Evolutionary conservation across 1,140 invertebrate genomes (phyloP).

Genomic region (Papilio dardanus): DNA sequence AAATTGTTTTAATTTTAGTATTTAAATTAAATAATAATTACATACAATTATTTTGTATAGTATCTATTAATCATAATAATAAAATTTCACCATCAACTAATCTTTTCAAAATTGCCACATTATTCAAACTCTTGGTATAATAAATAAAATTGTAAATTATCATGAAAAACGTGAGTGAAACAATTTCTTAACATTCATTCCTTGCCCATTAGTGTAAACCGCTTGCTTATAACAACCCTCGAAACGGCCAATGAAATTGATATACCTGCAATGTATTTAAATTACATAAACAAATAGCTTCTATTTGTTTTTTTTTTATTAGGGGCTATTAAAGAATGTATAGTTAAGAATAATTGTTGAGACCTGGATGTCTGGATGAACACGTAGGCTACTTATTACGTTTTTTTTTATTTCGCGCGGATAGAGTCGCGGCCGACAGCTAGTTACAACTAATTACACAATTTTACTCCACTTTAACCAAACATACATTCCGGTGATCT

Average conservation of each 20-base stretch:
- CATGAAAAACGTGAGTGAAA: constrained; percentile 10
- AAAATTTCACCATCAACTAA: neutral
- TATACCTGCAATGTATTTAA: neutral
- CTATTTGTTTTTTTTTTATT: neutral
- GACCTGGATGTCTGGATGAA: too few relatives aligned
- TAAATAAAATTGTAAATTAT: constrained; percentile 12
- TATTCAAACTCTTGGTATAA: constrained; percentile 3
- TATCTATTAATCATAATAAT: neutral
- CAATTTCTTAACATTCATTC: constrained; percentile 26
- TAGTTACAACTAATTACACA: too few relatives aligned
- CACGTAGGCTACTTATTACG: too few relatives aligned
- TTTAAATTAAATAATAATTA: neutral
- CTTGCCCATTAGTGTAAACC: constrained; percentile 26
- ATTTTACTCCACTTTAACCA: neutral
- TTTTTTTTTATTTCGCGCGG: too few relatives aligned
- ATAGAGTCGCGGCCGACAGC: too few relatives aligned
- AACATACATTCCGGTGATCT: neutral
- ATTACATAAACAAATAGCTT: neutral
- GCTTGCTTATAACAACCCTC: constrained; percentile 7
- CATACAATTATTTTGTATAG: neutral
- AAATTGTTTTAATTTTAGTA: too few relatives aligned
- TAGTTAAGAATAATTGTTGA: too few relatives aligned
- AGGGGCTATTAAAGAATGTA: neutral
- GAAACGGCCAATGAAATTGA: neutral
- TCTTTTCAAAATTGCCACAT: constrained; percentile 15